Evolutionary conservation across 2,113 vertebrate species (phyloP), one percentile per base, ranked within the genome.

Genomic region (Passer domesticus): DNA sequence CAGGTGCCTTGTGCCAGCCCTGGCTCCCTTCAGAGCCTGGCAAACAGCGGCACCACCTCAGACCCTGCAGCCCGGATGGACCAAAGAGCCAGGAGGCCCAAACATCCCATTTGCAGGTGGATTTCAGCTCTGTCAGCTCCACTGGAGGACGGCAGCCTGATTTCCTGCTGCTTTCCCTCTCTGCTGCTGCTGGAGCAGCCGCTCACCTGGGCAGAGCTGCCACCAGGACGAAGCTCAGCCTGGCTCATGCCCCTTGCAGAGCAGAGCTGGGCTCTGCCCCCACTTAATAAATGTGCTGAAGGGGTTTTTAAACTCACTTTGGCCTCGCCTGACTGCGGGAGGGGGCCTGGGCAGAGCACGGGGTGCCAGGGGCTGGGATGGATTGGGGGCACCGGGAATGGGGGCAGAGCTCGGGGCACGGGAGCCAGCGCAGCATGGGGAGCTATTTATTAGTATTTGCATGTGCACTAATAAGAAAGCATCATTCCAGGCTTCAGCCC

Each of bases 221-320:
- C 11, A 15, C 1, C 6, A 49, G 68, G 33, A 30, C 52, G 66
- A 4, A 28, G 30, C 46, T 30, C 59, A 49, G 72, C 62, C 79
- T 2, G 4, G 37, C 8, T 9, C 3, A 0, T 30, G 46, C 9
- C 67, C 33, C 14, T 10, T 3, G 27, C 25, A 43, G 10, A 53
- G 14, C 25, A 0, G 13, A 39, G 22, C 67, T 19, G 41, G 2
- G 14, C 1, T 62, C 37, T 64, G 7, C 41, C 64, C 31, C 11
- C 0, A 0, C 16, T 10, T 28, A 1, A 17, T 22, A 23, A 24
- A 31, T 1, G 55, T 7, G 35, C 23, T 14, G 49, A 23, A 43
- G 31, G 21, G 31, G 2, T 33, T 49, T 16, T 2, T 2, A 4
- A 17, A 6, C 60, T 7, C 49, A 0, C 0, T 50, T 25, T 28